Evolutionary conservation across 1,140 invertebrate species (phyloP).

Genomic region (Eumeta japonica): DNA sequence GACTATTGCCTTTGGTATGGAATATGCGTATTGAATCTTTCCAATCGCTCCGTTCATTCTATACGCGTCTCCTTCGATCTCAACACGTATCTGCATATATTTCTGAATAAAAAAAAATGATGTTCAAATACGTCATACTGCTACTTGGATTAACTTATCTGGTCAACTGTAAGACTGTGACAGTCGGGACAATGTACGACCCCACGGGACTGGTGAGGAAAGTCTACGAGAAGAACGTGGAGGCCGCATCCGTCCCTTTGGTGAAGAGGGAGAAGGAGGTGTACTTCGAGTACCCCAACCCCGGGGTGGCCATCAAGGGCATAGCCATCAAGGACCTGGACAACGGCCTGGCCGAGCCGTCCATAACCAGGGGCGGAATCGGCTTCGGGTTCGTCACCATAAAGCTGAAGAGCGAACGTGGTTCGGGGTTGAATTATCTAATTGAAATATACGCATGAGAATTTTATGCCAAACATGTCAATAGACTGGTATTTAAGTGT

Average conservation of each 20-base stretch:
- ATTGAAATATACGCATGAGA: conserved; percentile 40
- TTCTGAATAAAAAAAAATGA: too few species aligned
- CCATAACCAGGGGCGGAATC: conserved; percentile 38
- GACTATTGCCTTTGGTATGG: too few species aligned
- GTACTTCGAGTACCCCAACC: conserved; percentile 34
- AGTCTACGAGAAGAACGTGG: conserved; percentile 27
- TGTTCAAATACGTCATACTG: conserved; percentile 17
- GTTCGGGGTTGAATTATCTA: conserved; percentile 36
- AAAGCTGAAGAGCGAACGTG: conserved; percentile 38
- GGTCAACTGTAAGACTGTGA: conserved; percentile 24
- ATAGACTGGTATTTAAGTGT: neutral
- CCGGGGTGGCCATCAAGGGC: conserved; percentile 45
- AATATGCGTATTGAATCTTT: too few species aligned
- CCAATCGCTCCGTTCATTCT: too few species aligned
- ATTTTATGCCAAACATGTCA: conserved; percentile 7
- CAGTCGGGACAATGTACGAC: conserved; percentile 33
- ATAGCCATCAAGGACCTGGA: conserved; percentile 29
- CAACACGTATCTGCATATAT: too few species aligned
- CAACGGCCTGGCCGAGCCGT: conserved; percentile 26
- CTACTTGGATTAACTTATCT: conserved; percentile 9
- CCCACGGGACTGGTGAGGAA: conserved; percentile 26
- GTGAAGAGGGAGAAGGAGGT: conserved; percentile 31
- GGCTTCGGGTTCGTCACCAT: conserved; percentile 36
- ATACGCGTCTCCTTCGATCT: too few species aligned
- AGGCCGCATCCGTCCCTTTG: conserved; percentile 21